These are phyloP conservation scores for Bufo gargarizans DNA, from an alignment of 2,113 vertebrate genomes.

Conservation along the genomic window DNA sequence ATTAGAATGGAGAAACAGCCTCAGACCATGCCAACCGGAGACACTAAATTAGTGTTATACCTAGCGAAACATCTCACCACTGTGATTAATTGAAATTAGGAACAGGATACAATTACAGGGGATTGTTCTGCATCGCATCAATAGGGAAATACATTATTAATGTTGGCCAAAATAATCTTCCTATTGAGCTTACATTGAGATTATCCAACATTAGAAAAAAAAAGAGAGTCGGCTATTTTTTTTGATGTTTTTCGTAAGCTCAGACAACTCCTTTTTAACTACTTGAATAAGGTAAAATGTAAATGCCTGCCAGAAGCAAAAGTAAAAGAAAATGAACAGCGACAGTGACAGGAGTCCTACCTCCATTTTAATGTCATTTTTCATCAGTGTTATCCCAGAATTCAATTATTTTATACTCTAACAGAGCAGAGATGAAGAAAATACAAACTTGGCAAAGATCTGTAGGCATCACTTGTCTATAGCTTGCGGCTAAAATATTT, in stretches of 20 bases:
- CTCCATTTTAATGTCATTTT: conserved; percentile 10
- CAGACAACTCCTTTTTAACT: background rate
- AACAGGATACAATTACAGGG: conserved; percentile 8
- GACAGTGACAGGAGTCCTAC: conserved; percentile 19
- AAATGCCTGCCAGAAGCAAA: conserved; percentile 13
- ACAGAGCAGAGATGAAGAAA: background rate
- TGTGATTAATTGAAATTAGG: background rate
- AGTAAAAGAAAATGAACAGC: conserved; percentile 13
- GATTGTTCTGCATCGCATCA: background rate
- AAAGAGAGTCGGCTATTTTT: no score
- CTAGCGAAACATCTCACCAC: conserved; percentile 23
- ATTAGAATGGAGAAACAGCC: background rate
- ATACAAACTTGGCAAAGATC: background rate
- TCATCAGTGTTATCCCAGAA: background rate
- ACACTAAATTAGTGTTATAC: background rate
- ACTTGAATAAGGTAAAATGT: background rate
- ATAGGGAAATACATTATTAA: background rate
- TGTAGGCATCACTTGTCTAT: background rate
- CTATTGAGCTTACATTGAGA: background rate
- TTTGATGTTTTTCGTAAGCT: background rate
- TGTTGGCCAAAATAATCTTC: background rate
- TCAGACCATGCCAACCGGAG: background rate
- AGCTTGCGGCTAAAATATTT: background rate
- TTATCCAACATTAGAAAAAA: background rate
- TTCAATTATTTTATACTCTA: conserved; percentile 8